phyloP scores from a whole-genome alignment of 2,113 vertebrate genomes.

The Andinoacara biseriatus region DNA sequence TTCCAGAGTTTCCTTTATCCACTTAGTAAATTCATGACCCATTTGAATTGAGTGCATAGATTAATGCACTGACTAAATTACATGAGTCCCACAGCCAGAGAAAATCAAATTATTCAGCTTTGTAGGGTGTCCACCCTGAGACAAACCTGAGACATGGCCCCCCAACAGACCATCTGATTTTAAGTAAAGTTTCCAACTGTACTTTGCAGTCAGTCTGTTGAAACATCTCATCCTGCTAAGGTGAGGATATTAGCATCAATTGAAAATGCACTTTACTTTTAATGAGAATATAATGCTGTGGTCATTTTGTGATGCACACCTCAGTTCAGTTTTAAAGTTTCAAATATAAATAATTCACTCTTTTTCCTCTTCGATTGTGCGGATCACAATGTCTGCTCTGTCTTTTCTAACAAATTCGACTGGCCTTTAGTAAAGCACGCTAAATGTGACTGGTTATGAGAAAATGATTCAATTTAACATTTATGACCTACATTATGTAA shows the following conservation, averaged over 20 bases:
- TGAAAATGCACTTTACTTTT: not conserved
- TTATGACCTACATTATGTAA: not conserved
- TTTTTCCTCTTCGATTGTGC: not conserved
- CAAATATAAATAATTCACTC: not conserved
- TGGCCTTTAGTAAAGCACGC: not conserved
- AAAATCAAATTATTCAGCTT: conserved; percentile 7
- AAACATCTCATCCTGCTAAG: not conserved
- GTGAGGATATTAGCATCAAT: not conserved
- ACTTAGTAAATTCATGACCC: not conserved
- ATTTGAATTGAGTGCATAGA: not conserved
- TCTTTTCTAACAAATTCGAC: not conserved
- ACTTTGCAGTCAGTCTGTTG: not conserved
- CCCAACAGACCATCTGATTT: not conserved
- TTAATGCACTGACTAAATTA: not conserved
- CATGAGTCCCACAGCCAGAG: not conserved
- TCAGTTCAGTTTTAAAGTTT: not conserved
- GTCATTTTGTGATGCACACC: not conserved
- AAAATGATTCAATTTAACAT: conserved; percentile 6
- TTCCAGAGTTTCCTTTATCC: not conserved
- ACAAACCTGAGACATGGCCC: not conserved
- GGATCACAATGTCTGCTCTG: not conserved
- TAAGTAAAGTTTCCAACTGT: not conserved
- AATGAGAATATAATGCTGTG: not conserved
- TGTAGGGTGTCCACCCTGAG: not conserved
- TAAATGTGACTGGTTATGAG: not conserved